phyloP scores from a whole-genome alignment of 2,113 vertebrate species.

The Theristicus caerulescens region DNA sequence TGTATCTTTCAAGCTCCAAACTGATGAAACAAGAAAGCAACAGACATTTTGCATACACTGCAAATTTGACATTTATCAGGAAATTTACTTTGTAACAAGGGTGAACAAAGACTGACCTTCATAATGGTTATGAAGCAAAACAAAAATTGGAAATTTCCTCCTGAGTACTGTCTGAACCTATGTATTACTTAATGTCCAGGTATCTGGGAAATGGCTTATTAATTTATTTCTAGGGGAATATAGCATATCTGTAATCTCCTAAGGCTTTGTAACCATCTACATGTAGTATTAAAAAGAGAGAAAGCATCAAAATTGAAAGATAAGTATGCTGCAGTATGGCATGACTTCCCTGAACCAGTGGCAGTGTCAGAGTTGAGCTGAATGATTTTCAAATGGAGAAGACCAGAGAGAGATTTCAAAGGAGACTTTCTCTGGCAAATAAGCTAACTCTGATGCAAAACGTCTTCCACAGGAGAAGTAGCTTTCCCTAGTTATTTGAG shows the following conservation, averaged over 20 bases:
- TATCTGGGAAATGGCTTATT: background rate
- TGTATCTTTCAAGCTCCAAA: accelerated
- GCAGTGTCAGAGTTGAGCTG: background rate
- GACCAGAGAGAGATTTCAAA: background rate
- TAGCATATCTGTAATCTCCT: background rate
- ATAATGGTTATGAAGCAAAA: background rate
- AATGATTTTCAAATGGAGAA: background rate
- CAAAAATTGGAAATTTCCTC: background rate
- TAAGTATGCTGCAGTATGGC: background rate
- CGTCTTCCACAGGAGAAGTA: background rate
- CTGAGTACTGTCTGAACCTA: background rate
- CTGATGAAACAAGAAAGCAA: background rate
- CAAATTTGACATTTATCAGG: background rate
- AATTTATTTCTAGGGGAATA: background rate
- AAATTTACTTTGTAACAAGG: background rate
- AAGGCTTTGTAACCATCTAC: background rate
- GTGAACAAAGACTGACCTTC: background rate
- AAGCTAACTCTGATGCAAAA: background rate
- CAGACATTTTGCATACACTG: background rate
- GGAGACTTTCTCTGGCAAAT: background rate
- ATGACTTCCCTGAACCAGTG: background rate
- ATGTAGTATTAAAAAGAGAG: background rate
- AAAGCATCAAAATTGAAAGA: background rate
- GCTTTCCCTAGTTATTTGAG: background rate
- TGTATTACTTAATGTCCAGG: background rate